Evolutionary conservation across 2,888 invertebrate species (phyloP), one percentile per base, ranked within the genome.

Genomic region (Polylopha cassiicola): DNA sequence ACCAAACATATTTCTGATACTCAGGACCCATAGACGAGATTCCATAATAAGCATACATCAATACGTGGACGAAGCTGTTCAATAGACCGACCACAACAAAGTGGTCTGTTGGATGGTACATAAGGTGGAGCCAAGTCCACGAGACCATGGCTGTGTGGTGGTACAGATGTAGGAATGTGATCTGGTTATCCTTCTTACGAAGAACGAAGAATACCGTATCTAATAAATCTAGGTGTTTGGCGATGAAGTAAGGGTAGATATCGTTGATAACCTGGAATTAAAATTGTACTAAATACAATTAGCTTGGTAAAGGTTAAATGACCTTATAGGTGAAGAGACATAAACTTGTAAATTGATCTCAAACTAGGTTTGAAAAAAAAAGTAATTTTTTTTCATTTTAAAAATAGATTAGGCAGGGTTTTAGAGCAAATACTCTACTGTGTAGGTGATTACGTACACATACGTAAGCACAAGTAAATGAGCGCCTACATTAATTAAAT

Each of bases 141-240:
- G 92, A 68, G 13, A 92, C 92, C 77, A 92, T 94, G 14, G 90
- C 80, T 0, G 91, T 85, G 66, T 97, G 97, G 72, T 97, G 97
- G 65, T 95, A 96, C 0, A 97, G 90, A 59, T 97, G 97, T 5
- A 97, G 89, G 63, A 95, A 94, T 0, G 95, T 91, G 0, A 96
- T 90, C 75, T 97, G 97, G 36, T 89, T 71, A 82, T 88, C 56
- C 77, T 87, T 74, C 73, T 97, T 97, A 5, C 97, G 88, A 47
- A 97, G 80, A 3, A 95, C 93, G 71, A 97, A 96, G 80, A 97
- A 97, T 0, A 94, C 90, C 0, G 94, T 94, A 58, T 94, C 94
- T 36, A 94, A 59, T 0, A 94, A 85, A 58, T 94, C 94, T 0
- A 92, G 76, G 30, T 94, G 87, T 65, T 94, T 94, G 0, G 93